A percentile compares a stretch with the other conserved stretches of the same genome.
Conservation (phyloP, 2,113 vertebrate genomes). For the Mobula birostris region DNA sequence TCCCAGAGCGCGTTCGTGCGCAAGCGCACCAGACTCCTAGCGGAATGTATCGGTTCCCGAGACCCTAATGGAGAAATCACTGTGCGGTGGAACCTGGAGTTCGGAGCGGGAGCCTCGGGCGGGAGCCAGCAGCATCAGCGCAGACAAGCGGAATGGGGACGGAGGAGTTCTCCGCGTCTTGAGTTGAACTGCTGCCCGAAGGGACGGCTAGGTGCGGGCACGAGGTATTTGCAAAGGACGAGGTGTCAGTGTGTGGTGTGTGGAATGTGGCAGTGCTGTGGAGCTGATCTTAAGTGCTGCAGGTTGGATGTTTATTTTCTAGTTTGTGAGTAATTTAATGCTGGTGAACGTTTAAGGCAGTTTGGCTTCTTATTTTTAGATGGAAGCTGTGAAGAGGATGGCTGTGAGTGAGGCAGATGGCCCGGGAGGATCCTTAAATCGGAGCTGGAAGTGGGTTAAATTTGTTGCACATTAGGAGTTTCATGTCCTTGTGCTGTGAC, state of each 20-base stretch:
- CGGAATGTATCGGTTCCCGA: neutral
- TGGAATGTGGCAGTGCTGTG: neutral
- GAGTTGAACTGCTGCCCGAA: neutral
- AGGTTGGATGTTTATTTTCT: neutral
- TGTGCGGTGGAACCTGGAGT: neutral
- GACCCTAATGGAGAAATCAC: neutral
- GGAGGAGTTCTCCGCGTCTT: neutral
- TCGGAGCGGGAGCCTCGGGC: neutral
- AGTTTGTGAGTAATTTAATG: neutral
- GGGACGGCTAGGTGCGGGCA: neutral
- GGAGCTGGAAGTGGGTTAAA: neutral
- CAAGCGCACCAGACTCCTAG: neutral
- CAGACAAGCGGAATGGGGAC: neutral
- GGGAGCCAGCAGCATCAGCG: neutral
- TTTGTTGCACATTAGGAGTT: neutral
- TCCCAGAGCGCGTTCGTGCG: neutral
- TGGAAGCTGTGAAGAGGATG: neutral
- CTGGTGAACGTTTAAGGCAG: neutral
- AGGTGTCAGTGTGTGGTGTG: neutral
- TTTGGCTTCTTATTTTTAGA: neutral
- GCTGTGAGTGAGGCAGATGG: neutral
- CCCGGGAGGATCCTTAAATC: neutral
- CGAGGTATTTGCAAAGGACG: neutral
- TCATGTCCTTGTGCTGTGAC: neutral
- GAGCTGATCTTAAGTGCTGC: neutral